Evolutionary conservation across 2,113 vertebrate genomes (phyloP), one percentile per base, ranked within the genome.

Genomic region (Kryptolebias marmoratus): DNA sequence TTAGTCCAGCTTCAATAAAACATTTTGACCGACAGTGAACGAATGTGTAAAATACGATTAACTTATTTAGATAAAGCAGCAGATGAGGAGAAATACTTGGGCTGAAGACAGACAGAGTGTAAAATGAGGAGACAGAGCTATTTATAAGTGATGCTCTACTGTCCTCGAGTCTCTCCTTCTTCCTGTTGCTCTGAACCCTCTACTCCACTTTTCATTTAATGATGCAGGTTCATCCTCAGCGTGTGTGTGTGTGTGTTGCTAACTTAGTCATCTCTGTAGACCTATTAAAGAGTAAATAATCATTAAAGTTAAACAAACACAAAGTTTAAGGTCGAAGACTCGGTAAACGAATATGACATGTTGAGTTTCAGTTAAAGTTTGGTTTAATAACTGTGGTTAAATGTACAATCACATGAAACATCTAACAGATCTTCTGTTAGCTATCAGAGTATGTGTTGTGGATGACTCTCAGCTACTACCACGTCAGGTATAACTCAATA

Each of bases 201-300:
- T 90, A 90, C 87, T 89, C 89, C 74, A 92, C 80, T 92, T 90
- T 86, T 89, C 73, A 68, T 83, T 75, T 70, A 61, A 81, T 73
- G 57, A 68, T 65, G 27, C 61, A 65, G 72, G 69, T 75, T 69
- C 68, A 71, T 71, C 66, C 72, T 75, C 60, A 3, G 42, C 55
- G 71, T 61, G 67, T 72, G 39, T 55, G 75, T 61, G 71, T 61
- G 67, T 72, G 39, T 55, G 75, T 61, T 78, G 32, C 78, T 74
- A 79, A 67, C 77, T 55, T 45, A 13, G 66, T 75, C 50, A 65
- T 75, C 64, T 82, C 77, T 39, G 67, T 50, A 75, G 66, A 55
- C 71, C 58, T 11, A 61, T 1, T 12, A 28, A 59, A 66, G 30
- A 74, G 66, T 69, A 80, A 90, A 84, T 70, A 75, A 83, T 90